These are phyloP conservation scores for Craseonycteris thonglongyai DNA, from an alignment of 2,113 vertebrate genomes.

Conservation along the genomic window DNA sequence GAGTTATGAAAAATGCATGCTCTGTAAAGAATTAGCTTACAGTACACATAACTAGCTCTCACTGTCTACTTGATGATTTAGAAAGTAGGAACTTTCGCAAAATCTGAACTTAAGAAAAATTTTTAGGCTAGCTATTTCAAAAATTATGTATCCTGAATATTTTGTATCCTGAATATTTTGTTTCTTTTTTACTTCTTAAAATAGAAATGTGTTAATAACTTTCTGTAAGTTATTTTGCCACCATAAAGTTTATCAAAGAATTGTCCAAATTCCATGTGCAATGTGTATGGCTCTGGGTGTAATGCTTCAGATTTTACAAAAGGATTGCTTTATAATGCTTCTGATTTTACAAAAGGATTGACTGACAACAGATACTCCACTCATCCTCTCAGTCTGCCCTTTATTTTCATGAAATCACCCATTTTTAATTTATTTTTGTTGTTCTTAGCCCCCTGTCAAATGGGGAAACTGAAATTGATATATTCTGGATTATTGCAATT, in stretches of 20 bases:
- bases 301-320: neutral
- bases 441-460: neutral
- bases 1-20: neutral
- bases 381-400: neutral
- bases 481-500: neutral
- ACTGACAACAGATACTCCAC: neutral
- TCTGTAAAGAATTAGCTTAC: neutral
- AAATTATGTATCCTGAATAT: neutral
- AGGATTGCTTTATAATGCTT: neutral
- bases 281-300: neutral
- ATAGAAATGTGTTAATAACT: neutral
- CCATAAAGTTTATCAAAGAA: neutral
- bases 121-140: conserved; percentile 7
- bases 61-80: neutral
- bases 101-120: conserved; percentile 2
- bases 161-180: neutral
- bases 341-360: neutral
- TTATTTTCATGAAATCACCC: neutral
- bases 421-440: neutral
- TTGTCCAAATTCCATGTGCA: neutral
- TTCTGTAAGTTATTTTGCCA: neutral
- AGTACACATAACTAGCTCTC: neutral
- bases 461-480: neutral
- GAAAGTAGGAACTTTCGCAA: neutral
- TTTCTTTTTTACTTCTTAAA: conserved; percentile 22